These are phyloP conservation scores for Anoncus sp. DNA, from an alignment of 2,888 invertebrate genomes.

Conservation along the genomic window DNA sequence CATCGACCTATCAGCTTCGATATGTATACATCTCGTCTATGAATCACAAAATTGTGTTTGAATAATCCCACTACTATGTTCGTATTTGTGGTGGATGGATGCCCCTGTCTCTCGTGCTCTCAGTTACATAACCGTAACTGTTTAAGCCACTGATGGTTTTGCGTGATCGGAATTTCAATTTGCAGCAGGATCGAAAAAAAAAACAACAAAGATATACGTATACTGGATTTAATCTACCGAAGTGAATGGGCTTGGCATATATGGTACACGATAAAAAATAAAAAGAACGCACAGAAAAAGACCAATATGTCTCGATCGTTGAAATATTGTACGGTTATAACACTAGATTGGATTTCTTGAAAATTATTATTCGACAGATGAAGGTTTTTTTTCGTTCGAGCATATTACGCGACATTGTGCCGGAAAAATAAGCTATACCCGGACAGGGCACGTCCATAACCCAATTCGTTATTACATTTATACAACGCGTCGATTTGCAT, in stretches of 20 bases:
- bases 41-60: conserved; percentile 56
- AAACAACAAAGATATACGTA: conserved; percentile 18
- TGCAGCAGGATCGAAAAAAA: conserved; percentile 46
- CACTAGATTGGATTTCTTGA: conserved; percentile 11
- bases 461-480: conserved; percentile 42
- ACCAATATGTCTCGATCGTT: conserved; percentile 16
- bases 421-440: conserved; percentile 15
- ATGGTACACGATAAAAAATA: not conserved
- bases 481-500: conserved; percentile 46
- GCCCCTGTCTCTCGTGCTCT: conserved; percentile 12
- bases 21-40: conserved; percentile 50
- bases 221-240: conserved; percentile 44
- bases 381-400: conserved; percentile 1
- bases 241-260: conserved; percentile 32
- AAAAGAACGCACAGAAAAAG: not conserved
- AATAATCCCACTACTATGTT: conserved; percentile 53
- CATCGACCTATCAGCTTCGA: conserved; percentile 41
- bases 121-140: conserved; percentile 34
- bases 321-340: conserved; percentile 22
- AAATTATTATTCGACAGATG: conserved; percentile 19
- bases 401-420: not conserved
- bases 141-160: conserved; percentile 36
- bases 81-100: conserved; percentile 52
- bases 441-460: conserved; percentile 34
- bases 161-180: conserved; percentile 57